Evolutionary conservation across 2,113 vertebrate genomes (phyloP), one percentile per base, ranked within the genome.

Genomic region (Hypocryptadius cinnamomeus): DNA sequence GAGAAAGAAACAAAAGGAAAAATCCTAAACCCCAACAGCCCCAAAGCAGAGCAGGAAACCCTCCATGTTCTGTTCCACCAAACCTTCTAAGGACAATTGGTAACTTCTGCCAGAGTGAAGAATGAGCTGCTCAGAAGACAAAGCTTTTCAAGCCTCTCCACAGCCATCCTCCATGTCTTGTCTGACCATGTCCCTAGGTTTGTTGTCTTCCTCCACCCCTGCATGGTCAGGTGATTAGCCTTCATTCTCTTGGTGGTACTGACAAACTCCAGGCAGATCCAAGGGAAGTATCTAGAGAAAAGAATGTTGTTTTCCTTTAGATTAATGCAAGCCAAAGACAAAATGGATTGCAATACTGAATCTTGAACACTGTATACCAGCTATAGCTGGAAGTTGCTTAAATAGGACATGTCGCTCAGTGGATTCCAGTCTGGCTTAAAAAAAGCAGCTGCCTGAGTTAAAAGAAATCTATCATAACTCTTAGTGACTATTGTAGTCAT

Each of bases 31-130:
- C 17, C 13, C 16, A 25, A 21, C 25, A 35, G 35, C 15, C 84
- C 57, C 5, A 14, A 27, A 82, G 66, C 81, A 65, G 79, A 77
- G n/a, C 53, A 50, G 63, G 42, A 89, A 72, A 53, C 28, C 20
- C 56, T 35, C 16, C 35, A 0, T 35, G 30, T 66, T 84, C 51
- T 71, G 21, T 51, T 66, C 63, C 4, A 4, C 53, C 56, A 68
- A 17, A 48, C 23, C 53, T 89, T 64, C 21, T 22, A n/a, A 44
- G 37, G 48, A 42, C 50, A 70, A 7, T 40, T 0, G 0, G 28
- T 68, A 72, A 47, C 53, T 87, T 90, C 33, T 74, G 40, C 35
- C 56, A 60, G 54, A 65, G 35, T 0, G 1, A 90, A 42, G 19
- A 68, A 74, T 2, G 61, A 87, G 53, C 61, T 89, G 53, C n/a